phyloP scores from a whole-genome alignment of 2,797 vertebrate genomes.

The Sebastes kiyomatsui region DNA sequence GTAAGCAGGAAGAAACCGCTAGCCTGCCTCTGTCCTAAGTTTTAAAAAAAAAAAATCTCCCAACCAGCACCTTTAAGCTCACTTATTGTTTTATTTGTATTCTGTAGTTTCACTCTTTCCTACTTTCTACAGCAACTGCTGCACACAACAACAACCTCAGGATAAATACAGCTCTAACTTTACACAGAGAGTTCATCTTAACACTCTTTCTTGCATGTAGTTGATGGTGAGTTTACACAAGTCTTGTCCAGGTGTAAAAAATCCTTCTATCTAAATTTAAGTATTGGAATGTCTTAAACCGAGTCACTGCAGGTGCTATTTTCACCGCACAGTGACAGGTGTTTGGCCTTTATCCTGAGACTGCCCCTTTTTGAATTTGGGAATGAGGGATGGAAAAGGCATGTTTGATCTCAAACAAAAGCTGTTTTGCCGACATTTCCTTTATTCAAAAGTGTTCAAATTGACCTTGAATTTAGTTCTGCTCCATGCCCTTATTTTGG shows the following conservation, averaged over 20 bases:
- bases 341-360: neutral
- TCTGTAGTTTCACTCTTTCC: neutral
- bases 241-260: neutral
- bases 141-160: neutral
- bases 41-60: neutral
- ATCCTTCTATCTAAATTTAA: slow-evolving; percentile 9
- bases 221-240: neutral
- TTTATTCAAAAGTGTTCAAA: neutral
- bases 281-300: neutral
- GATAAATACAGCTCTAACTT: neutral
- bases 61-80: neutral
- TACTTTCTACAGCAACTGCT: neutral
- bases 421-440: neutral
- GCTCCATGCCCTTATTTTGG: slow-evolving; percentile 4
- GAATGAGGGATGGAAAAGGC: neutral
- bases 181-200: neutral
- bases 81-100: neutral
- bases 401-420: slow-evolving; percentile 10
- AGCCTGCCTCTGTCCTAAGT: neutral
- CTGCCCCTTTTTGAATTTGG: neutral
- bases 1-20: neutral
- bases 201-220: neutral
- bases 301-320: neutral
- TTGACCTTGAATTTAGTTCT: neutral
- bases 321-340: slow-evolving; percentile 16